phyloP scores from a whole-genome alignment of 1,140 invertebrate species.

The Acromyrmex charruanus region DNA sequence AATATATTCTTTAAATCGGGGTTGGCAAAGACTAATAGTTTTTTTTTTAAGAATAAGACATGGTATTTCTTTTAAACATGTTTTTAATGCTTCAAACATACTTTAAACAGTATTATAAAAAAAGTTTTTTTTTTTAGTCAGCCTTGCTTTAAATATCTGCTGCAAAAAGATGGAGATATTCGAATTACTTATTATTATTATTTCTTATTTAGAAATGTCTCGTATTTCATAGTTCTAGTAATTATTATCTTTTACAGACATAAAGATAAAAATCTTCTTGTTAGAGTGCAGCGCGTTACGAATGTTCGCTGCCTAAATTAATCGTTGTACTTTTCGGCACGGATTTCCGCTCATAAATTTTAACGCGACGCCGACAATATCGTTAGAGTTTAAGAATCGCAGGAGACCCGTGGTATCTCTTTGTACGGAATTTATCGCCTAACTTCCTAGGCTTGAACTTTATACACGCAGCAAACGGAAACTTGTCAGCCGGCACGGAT shows the following conservation, averaged over 20 bases:
- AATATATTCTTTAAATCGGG: too few relatives aligned
- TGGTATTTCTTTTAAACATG: too few relatives aligned
- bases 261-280: constrained; percentile 27
- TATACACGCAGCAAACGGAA: constrained; percentile 42
- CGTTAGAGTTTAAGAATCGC: constrained; percentile 61
- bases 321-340: constrained; percentile 49
- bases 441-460: constrained; percentile 55
- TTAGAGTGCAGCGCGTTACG: constrained; percentile 31
- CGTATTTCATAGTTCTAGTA: neutral
- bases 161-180: neutral
- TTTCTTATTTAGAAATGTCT: neutral
- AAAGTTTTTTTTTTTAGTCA: too few relatives aligned
- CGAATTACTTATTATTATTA: neutral
- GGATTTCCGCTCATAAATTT: constrained; percentile 54
- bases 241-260: constrained; percentile 12
- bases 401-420: constrained; percentile 42
- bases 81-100: too few relatives aligned
- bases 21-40: too few relatives aligned
- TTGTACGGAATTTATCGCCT: constrained; percentile 50
- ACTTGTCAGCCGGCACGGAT: constrained; percentile 38
- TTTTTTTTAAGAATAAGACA: too few relatives aligned
- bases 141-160: too few relatives aligned
- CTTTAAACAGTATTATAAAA: too few relatives aligned
- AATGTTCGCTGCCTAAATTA: constrained; percentile 29
- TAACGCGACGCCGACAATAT: constrained; percentile 56